Conservation (phyloP, 1,140 invertebrate genomes). For the Anoplophora glabripennis region DNA sequence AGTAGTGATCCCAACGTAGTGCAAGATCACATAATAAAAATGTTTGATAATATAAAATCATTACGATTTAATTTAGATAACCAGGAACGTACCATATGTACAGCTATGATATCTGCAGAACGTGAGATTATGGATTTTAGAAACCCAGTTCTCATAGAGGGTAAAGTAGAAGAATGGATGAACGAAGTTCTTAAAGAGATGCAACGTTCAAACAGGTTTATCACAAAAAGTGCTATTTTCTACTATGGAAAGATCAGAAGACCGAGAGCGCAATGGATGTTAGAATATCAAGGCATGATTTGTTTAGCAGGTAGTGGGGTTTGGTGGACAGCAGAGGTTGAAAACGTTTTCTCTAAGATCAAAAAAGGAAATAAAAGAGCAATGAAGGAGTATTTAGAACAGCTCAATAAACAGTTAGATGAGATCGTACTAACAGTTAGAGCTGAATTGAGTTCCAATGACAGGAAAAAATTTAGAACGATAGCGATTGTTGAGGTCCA, state of each 20-base stretch:
- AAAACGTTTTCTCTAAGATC: slow-evolving; percentile 80
- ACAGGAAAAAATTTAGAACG: slow-evolving; percentile 83
- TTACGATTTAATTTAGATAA: slow-evolving; percentile 63
- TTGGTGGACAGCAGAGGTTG: slow-evolving; percentile 93
- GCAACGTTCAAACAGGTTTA: slow-evolving; percentile 76
- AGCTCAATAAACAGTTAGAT: slow-evolving; percentile 79
- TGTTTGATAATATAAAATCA: slow-evolving; percentile 87
- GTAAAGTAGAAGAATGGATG: slow-evolving; percentile 89
- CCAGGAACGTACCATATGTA: slow-evolving; percentile 61
- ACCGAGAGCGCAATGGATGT: slow-evolving; percentile 76
- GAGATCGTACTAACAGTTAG: slow-evolving; percentile 75
- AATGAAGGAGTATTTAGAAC: slow-evolving; percentile 84
- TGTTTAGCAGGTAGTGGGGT: slow-evolving; percentile 81
- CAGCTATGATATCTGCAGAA: slow-evolving; percentile 82
- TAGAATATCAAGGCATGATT: slow-evolving; percentile 86
- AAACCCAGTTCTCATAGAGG: slow-evolving; percentile 52
- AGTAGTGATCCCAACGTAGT: slow-evolving; percentile 75
- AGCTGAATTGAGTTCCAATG: slow-evolving; percentile 70
- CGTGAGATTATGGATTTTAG: slow-evolving; percentile 84
- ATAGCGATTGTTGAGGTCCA: slow-evolving; percentile 88
- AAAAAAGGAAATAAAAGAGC: slow-evolving; percentile 73
- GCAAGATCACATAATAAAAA: slow-evolving; percentile 91
- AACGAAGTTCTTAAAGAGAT: slow-evolving; percentile 78
- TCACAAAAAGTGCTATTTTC: slow-evolving; percentile 85
- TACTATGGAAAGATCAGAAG: slow-evolving; percentile 68